These are phyloP conservation scores for Acanthisitta chloris DNA, from an alignment of 2,113 vertebrate genomes.

Conservation along the genomic window DNA sequence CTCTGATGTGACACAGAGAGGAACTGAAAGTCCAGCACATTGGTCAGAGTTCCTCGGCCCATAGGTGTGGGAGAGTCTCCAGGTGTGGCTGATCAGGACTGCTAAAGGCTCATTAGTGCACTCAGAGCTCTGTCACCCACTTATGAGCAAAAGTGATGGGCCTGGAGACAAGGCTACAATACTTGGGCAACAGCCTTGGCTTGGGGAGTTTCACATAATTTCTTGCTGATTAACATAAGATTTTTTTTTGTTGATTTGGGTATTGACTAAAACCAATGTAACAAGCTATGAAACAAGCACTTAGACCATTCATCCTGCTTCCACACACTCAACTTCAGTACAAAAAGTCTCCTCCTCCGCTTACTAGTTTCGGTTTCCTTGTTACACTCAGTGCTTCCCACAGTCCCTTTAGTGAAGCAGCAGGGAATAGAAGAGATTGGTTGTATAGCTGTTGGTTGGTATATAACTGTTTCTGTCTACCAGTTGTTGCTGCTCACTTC, in stretches of 20 bases:
- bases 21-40: not conserved
- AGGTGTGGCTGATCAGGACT: not conserved
- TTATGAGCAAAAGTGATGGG: not conserved
- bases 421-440: not conserved
- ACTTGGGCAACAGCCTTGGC: not conserved
- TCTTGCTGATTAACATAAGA: not conserved
- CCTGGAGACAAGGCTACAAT: not conserved
- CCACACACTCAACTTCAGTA: not conserved
- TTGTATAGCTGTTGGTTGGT: too few relatives aligned
- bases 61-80: not conserved
- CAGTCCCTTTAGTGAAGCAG: not conserved
- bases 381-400: not conserved
- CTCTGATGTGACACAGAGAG: not conserved
- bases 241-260: not conserved
- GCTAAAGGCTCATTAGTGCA: not conserved
- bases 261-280: not conserved
- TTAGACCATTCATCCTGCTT: not conserved
- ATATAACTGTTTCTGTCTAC: not conserved
- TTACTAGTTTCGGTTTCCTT: not conserved
- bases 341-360: not conserved
- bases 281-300: not conserved
- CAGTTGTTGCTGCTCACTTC: not conserved
- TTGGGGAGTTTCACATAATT: not conserved
- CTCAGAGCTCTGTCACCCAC: not conserved
- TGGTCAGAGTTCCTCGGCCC: not conserved